Conservation (phyloP, 2,113 vertebrate genomes). For the Cariama cristata region DNA sequence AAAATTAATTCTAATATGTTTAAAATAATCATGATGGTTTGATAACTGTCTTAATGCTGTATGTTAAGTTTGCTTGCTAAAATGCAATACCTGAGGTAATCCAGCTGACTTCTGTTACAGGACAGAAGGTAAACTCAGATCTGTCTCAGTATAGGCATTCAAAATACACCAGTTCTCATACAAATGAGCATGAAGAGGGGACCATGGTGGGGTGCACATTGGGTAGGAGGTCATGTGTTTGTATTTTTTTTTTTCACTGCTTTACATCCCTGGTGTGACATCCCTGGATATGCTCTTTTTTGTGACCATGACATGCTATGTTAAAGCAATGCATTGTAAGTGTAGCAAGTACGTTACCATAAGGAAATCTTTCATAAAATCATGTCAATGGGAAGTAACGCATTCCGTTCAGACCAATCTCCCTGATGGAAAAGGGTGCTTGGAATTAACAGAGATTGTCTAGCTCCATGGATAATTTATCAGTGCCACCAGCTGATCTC, state of each 20-base stretch:
- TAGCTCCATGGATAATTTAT: conserved; percentile 66
- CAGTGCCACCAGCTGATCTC: conserved; percentile 63
- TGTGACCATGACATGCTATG: background rate
- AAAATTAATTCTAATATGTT: background rate
- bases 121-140: background rate
- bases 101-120: background rate
- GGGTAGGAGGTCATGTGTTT: background rate
- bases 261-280: background rate
- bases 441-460: conserved; percentile 60
- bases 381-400: conserved; percentile 19
- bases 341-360: background rate
- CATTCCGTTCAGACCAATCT: conserved; percentile 36
- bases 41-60: background rate
- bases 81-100: background rate
- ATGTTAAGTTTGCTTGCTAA: background rate
- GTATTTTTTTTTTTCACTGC: background rate
- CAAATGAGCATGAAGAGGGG: background rate
- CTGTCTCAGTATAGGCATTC: background rate
- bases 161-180: background rate
- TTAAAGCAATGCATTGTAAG: background rate
- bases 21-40: background rate
- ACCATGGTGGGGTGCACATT: fast-evolving
- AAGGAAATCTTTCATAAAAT: conserved; percentile 54
- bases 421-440: conserved; percentile 27
- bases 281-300: background rate